These are phyloP conservation scores for Lutraria rhynchaena DNA, from an alignment of 1,140 invertebrate species.

Conservation along the genomic window DNA sequence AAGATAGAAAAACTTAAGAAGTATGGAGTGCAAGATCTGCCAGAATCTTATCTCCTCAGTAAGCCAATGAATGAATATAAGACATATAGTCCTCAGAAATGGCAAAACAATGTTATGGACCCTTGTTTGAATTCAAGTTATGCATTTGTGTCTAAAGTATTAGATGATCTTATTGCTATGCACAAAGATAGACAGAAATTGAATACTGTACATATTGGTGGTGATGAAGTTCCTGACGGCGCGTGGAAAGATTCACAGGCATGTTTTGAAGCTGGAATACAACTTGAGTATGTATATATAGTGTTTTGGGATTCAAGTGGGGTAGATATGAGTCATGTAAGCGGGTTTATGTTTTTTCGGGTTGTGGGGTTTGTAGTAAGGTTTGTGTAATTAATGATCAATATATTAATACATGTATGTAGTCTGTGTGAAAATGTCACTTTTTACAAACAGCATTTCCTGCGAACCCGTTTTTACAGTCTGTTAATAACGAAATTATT, in stretches of 20 bases:
- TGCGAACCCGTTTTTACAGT: too few species aligned
- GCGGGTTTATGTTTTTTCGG: too few species aligned
- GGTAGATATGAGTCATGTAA: too few species aligned
- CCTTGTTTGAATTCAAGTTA: slow-evolving; percentile 78
- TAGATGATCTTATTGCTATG: slow-evolving; percentile 60
- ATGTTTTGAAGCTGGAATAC: slow-evolving; percentile 46
- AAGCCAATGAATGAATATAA: slow-evolving; percentile 1
- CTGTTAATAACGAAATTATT: too few species aligned
- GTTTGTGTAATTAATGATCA: too few species aligned
- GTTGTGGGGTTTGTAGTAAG: too few species aligned
- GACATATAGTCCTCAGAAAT: slow-evolving; percentile 70
- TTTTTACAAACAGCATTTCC: too few species aligned
- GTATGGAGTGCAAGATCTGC: slow-evolving; percentile 7
- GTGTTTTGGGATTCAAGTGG: too few species aligned
- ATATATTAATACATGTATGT: too few species aligned
- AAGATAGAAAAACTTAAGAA: not conserved
- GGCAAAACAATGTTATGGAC: slow-evolving; percentile 76
- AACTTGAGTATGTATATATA: too few species aligned
- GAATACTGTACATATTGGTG: slow-evolving; percentile 77
- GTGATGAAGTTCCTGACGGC: slow-evolving; percentile 76
- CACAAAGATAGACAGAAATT: slow-evolving; percentile 73
- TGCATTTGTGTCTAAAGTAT: slow-evolving; percentile 62
- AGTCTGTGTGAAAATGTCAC: too few species aligned
- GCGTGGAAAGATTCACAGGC: slow-evolving; percentile 71
- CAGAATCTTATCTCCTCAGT: slow-evolving; percentile 19